Evolutionary conservation across 2,888 invertebrate species (phyloP).

Genomic region (Hermodice carunculata): DNA sequence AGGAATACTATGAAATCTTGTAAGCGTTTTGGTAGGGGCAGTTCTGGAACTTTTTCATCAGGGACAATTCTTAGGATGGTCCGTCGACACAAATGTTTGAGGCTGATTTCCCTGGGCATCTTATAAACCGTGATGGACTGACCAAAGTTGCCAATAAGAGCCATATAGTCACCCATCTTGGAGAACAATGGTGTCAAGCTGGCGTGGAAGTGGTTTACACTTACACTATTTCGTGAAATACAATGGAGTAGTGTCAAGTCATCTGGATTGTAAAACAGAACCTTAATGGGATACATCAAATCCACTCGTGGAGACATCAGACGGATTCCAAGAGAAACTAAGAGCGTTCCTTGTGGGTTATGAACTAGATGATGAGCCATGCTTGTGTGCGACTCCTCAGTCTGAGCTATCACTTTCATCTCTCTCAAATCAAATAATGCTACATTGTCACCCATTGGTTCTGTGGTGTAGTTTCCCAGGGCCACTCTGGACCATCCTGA

Average conservation of each 20-base stretch:
- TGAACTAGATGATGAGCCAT: slow-evolving; percentile 28
- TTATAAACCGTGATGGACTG: slow-evolving; percentile 23
- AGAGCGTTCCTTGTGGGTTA: slow-evolving; percentile 25
- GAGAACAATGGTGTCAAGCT: slow-evolving; percentile 31
- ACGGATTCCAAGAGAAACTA: slow-evolving; percentile 28
- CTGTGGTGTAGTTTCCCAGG: slow-evolving; percentile 30
- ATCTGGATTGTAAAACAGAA: slow-evolving; percentile 26
- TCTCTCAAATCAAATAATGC: slow-evolving; percentile 22
- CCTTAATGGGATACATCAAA: slow-evolving; percentile 29
- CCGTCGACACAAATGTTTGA: slow-evolving; percentile 16
- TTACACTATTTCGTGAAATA: slow-evolving; percentile 17
- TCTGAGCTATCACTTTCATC: slow-evolving; percentile 6
- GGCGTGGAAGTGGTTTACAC: slow-evolving; percentile 32
- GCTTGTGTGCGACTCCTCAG: slow-evolving; percentile 17
- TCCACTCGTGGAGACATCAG: slow-evolving; percentile 26
- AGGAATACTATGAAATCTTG: slow-evolving; percentile 16
- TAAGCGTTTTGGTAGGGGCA: slow-evolving; percentile 18
- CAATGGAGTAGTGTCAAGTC: slow-evolving; percentile 22
- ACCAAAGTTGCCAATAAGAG: slow-evolving; percentile 24
- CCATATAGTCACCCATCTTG: slow-evolving; percentile 32
- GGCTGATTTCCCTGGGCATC: slow-evolving; percentile 15
- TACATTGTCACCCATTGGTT: slow-evolving; percentile 21
- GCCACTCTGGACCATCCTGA: slow-evolving; percentile 21
- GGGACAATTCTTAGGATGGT: slow-evolving; percentile 13
- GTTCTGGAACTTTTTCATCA: slow-evolving; percentile 6